Base-by-base conservation (phyloP, 2,113 vertebrate species). In the Entomyzon cyanotis region DNA sequence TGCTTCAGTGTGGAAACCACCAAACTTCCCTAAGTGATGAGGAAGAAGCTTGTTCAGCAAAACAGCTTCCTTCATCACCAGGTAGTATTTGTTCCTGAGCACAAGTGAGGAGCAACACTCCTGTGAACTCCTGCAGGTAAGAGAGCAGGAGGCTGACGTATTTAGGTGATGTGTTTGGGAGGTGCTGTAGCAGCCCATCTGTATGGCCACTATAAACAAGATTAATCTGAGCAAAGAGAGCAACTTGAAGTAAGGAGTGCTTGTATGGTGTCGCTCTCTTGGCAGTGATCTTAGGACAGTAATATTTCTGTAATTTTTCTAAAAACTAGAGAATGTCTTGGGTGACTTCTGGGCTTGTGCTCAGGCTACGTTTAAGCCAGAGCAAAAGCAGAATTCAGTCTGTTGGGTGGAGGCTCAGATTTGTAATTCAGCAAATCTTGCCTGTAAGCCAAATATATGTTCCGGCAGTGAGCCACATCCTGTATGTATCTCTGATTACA, bases 381-480 rank as follows among this genome's bases (percentile, higher is more conserved):
- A n/a, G n/a, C 14, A 73, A 63, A 93, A 73, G 56, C 60, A 62
- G 44, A 84, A 60, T 60, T 83, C 27, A 64, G 24, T 28, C 16
- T 82, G 17, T 60, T 2, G 6, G 9, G 2, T 28, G 11, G n/a
- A 46, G 3, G 12, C 62, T 90, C 15, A 60, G 41, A 56, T 53
- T 37, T 27, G 69, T 31, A 84, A 50, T 16, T 74, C 5, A 1
- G 50, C 42, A 82, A 12, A 53, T 28, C 22, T 85, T 71, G 39
- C 24, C 39, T 44, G 39, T 37, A 63, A 64, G 37, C 24, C 25
- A 42, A 27, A 68, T 44, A 3, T 68, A 15, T 9, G 6, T 69
- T 69, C n/a, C 55, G 33, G 52, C 1, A 3, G 30, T 37, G 30
- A 12, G 13, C 4, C 9, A 6, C 0, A 4, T 41, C 58, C n/a